Evolutionary conservation across 2,888 invertebrate genomes (phyloP).

Genomic region (Tortricodes alternella): DNA sequence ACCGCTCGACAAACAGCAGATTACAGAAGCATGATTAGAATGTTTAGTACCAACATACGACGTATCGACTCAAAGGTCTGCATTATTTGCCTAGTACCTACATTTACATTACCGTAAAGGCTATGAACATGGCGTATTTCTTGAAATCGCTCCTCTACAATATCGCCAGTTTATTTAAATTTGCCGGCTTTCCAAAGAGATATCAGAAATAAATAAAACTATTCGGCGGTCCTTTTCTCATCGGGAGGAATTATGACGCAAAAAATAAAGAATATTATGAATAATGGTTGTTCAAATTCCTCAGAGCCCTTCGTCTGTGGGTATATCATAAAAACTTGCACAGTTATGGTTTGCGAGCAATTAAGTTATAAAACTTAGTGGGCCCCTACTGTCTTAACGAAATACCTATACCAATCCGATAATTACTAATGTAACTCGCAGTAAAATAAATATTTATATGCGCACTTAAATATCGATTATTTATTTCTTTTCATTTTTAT

Average conservation of each 20-base stretch:
- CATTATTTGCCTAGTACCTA: constrained; percentile 18
- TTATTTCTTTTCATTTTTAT: constrained; percentile 1
- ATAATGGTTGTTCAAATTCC: constrained; percentile 53
- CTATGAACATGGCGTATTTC: not conserved
- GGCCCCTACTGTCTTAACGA: constrained; percentile 71
- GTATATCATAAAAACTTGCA: constrained; percentile 69
- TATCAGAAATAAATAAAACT: constrained; percentile 45
- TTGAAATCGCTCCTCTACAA: constrained; percentile 4
- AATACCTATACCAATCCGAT: constrained; percentile 65
- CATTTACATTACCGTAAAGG: constrained; percentile 1
- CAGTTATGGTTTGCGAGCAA: constrained; percentile 78
- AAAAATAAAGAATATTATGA: constrained; percentile 53
- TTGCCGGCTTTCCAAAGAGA: constrained; percentile 39
- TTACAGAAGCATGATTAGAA: constrained; percentile 63
- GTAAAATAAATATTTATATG: constrained; percentile 56
- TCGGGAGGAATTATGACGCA: constrained; percentile 64
- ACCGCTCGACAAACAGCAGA: constrained; percentile 64
- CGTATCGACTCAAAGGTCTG: constrained; percentile 12
- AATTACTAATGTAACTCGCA: constrained; percentile 63
- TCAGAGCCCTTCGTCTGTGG: constrained; percentile 56
- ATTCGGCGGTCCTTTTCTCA: constrained; percentile 55
- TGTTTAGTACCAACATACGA: constrained; percentile 49
- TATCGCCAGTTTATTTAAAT: constrained; percentile 28
- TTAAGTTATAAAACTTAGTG: constrained; percentile 77
- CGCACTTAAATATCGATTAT: constrained; percentile 1